Percentiles rank a stretch among this genome's conserved stretches.
phyloP scores from a whole-genome alignment of 2,888 invertebrate genomes.

The Pasiphila rectangulata region DNA sequence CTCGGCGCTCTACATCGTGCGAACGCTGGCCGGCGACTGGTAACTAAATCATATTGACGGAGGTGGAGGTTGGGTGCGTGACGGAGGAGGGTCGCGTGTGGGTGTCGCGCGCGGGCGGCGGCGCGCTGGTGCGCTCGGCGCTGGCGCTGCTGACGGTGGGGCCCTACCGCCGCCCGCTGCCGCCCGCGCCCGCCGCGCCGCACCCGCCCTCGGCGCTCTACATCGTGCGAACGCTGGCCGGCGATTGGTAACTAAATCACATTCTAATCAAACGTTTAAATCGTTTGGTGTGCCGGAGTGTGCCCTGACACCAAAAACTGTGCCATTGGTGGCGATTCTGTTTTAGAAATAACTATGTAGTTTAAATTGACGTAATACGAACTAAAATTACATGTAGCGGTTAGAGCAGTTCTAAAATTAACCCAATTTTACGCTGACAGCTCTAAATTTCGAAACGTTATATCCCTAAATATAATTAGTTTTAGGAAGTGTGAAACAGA shows the following conservation, averaged over 20 bases:
- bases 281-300: no score
- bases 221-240: conserved; percentile 73
- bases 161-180: conserved; percentile 69
- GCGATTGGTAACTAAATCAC: conserved; percentile 66
- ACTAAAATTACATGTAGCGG: no score
- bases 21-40: conserved; percentile 76
- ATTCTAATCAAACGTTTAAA: no score
- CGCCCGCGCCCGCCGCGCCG: conserved; percentile 67
- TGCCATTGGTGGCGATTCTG: no score
- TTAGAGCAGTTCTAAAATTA: no score
- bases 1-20: conserved; percentile 69
- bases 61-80: conserved; percentile 74
- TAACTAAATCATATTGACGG: conserved; percentile 51
- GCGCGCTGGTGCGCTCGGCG: conserved; percentile 59
- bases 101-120: conserved; percentile 70
- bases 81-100: conserved; percentile 72
- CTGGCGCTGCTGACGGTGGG: conserved; percentile 67
- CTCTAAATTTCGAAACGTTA: no score
- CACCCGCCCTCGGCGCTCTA: conserved; percentile 56
- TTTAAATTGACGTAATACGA: no score
- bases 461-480: no score
- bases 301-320: no score
- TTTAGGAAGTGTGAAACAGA: no score
- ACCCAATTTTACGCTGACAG: no score
- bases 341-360: no score